Evolutionary conservation across 2,888 invertebrate genomes (phyloP), one percentile per base, ranked within the genome.

Genomic region (Drosophila lutescens): DNA sequence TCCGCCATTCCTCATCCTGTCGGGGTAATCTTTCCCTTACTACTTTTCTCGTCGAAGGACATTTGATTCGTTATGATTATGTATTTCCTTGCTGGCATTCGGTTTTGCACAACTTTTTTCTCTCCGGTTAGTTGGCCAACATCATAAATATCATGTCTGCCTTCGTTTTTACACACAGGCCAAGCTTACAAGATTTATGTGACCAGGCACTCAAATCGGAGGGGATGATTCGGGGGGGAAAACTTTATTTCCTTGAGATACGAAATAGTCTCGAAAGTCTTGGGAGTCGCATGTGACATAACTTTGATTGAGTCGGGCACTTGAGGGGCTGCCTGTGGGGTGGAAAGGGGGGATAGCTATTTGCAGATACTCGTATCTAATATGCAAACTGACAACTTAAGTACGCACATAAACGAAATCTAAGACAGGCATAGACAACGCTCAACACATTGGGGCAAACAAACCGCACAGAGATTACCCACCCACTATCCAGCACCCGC

Each of bases 321-420:
- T 43, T 32, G 20, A 6, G 41, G 26, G 40, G 17, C 8, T 4
- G 4, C 8, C 5, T 23, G 23, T 3, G 23, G 4, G 4, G 4
- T 0, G 23, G 23, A 4, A 4, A 23, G 23, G n/a, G 23, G 66
- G 59, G 55, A 34, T n/a, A 41, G 44, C 55, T 71, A 61, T 70
- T 70, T 60, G 66, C 59, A 62, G 54, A 75, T 70, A 62, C 58
- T 69, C 58, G 53, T 65, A 74, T 86, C 75, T 72, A 74, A 79
- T 80, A 79, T 86, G 77, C 84, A 86, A 88, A 74, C 77, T 74
- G 84, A 88, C 86, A 85, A 68, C 84, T 86, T 88, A 85, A 88
- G 88, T 80, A 80, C 84, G 73, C 78, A 71, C 68, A 75, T 67
- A 72, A 76, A 69, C 68, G 75, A 75, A 76, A 76, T 78, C 69